Percentiles rank a stretch among this genome's conserved stretches.
phyloP scores from a whole-genome alignment of 2,113 vertebrate genomes.

The Peromyscus leucopus region DNA sequence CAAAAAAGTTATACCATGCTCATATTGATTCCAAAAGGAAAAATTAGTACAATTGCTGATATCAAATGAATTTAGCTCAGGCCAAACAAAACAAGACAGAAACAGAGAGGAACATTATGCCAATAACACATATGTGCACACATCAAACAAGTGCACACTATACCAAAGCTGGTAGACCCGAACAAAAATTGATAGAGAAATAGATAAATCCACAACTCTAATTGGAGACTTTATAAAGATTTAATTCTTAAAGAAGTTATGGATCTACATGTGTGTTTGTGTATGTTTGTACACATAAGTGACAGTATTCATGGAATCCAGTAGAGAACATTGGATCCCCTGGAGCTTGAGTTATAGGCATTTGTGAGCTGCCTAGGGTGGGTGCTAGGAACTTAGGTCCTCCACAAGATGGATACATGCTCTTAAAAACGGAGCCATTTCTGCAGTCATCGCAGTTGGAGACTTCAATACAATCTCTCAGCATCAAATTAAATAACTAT shows the following conservation, averaged over 20 bases:
- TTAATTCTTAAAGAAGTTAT: not conserved
- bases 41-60: not conserved
- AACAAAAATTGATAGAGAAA: constrained; percentile 19
- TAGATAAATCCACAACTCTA: not conserved
- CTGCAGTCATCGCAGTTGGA: not conserved
- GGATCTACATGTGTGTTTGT: not conserved
- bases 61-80: not conserved
- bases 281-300: not conserved
- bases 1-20: not conserved
- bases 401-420: too few species aligned
- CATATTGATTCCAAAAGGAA: not conserved
- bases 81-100: not conserved
- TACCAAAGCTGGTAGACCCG: not conserved
- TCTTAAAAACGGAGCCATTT: not conserved
- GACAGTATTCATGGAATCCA: too few species aligned
- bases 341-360: not conserved
- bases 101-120: not conserved
- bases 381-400: not conserved
- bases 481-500: not conserved
- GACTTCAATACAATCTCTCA: not conserved
- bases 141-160: not conserved
- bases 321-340: not conserved
- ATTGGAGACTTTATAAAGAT: not conserved
- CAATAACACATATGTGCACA: not conserved
- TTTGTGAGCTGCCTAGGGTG: too few species aligned